Conservation (phyloP, 2,888 invertebrate species). For the Zelleria hepariella region DNA sequence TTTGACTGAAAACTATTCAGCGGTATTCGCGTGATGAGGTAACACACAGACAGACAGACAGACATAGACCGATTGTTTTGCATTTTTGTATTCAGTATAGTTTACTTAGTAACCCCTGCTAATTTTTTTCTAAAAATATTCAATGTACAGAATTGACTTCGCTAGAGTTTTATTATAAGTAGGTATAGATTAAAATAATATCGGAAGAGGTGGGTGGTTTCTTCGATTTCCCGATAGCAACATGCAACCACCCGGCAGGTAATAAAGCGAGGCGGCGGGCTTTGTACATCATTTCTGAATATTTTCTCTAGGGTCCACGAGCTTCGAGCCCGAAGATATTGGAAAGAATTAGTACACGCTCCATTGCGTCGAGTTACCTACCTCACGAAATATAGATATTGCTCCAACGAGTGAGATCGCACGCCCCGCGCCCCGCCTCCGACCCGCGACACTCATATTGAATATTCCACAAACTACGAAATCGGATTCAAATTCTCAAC, state of each 20-base stretch:
- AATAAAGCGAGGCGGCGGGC: not conserved
- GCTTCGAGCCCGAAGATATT: slow-evolving; percentile 1
- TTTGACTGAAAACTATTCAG: no score
- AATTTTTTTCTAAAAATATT: no score
- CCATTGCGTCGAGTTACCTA: slow-evolving; percentile 1
- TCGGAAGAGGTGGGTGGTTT: not conserved
- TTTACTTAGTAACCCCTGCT: no score
- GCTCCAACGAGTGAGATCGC: not conserved
- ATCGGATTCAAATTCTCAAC: not conserved
- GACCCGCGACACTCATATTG: not conserved
- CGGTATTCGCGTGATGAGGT: no score
- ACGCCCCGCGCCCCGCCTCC: not conserved
- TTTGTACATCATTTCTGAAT: slow-evolving; percentile 1
- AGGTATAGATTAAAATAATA: not conserved
- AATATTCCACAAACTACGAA: slow-evolving; percentile 1
- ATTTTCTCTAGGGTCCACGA: not conserved
- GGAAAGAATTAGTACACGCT: slow-evolving; percentile 7
- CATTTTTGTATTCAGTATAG: no score
- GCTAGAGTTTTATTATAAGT: no score
- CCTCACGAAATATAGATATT: slow-evolving; percentile 1
- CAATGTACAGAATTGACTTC: no score
- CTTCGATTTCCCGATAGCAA: not conserved
- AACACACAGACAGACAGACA: no score
- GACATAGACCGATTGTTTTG: no score
- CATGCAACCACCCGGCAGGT: not conserved